Evolutionary conservation across 2,888 invertebrate species (phyloP).

Genomic region (Torymus aiolomorphi): DNA sequence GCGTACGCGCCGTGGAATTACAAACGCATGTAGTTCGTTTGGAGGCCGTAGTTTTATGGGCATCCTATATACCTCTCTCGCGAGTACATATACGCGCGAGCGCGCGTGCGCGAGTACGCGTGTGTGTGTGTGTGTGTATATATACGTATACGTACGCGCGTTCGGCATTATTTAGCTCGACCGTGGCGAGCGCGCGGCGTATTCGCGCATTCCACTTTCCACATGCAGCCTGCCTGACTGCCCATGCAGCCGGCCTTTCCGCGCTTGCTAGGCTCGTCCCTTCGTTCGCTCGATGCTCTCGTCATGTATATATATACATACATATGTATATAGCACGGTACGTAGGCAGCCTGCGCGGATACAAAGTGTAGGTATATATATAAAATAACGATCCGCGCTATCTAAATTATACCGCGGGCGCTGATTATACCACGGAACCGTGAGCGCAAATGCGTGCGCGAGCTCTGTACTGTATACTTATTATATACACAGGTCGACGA

Average conservation of each 20-base stretch:
- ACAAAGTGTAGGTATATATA: conserved; percentile 43
- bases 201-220: conserved; percentile 49
- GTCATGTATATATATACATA: neutral
- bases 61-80: conserved; percentile 59
- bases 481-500: no score
- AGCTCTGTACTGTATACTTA: no score
- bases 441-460: no score
- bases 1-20: conserved; percentile 62
- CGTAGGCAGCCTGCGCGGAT: neutral
- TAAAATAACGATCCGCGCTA: conserved; percentile 66
- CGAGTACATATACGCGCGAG: conserved; percentile 18
- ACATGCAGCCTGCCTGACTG: conserved; percentile 1
- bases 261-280: neutral
- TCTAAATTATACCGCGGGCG: conserved; percentile 66
- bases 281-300: neutral
- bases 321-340: neutral
- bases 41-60: conserved; percentile 71
- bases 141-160: conserved; percentile 43
- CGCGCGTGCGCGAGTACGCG: conserved; percentile 54
- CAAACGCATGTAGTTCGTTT: conserved; percentile 71
- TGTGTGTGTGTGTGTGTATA: conserved; percentile 53
- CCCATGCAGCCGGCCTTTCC: no score
- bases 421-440: conserved; percentile 60
- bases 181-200: conserved; percentile 47
- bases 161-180: conserved; percentile 69